Conservation (phyloP, 2,113 vertebrate species). For the Bos indicus region DNA sequence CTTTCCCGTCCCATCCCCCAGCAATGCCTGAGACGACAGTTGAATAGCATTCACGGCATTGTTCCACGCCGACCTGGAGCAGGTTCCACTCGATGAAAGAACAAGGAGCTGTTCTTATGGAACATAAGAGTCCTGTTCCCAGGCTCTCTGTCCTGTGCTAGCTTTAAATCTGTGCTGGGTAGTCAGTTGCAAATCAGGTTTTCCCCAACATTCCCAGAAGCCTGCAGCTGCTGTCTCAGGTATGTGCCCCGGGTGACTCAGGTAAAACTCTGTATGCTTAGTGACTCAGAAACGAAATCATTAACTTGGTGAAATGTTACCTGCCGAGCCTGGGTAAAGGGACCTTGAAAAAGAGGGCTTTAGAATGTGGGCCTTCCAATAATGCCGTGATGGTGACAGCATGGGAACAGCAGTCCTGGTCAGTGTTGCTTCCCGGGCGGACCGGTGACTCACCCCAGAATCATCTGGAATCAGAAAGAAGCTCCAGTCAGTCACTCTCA, state of each 20-base stretch:
- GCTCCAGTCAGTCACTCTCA: not conserved
- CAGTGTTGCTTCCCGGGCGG: accelerated
- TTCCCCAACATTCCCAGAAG: not conserved
- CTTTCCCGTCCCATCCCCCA: not conserved
- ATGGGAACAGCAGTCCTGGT: accelerated
- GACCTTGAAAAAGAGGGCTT: too few species aligned
- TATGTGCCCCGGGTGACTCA: not conserved
- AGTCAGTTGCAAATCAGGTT: not conserved
- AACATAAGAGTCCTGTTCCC: not conserved
- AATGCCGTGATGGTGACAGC: accelerated
- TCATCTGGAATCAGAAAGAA: not conserved
- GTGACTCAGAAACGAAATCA: conserved; percentile 47
- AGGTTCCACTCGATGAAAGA: not conserved
- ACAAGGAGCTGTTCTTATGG: not conserved
- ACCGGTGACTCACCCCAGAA: not conserved
- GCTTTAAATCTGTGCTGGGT: not conserved
- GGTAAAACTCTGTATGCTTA: not conserved
- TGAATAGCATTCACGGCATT: conserved; percentile 33
- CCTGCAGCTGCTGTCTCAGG: not conserved
- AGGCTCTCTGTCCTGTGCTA: not conserved
- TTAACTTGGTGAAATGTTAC: not conserved
- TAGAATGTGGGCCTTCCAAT: not conserved
- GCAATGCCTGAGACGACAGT: not conserved
- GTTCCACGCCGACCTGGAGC: not conserved
- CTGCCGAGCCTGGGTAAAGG: not conserved